These are phyloP conservation scores for Peribatodes rhomboidaria DNA, from an alignment of 2,888 invertebrate species.

Conservation along the genomic window DNA sequence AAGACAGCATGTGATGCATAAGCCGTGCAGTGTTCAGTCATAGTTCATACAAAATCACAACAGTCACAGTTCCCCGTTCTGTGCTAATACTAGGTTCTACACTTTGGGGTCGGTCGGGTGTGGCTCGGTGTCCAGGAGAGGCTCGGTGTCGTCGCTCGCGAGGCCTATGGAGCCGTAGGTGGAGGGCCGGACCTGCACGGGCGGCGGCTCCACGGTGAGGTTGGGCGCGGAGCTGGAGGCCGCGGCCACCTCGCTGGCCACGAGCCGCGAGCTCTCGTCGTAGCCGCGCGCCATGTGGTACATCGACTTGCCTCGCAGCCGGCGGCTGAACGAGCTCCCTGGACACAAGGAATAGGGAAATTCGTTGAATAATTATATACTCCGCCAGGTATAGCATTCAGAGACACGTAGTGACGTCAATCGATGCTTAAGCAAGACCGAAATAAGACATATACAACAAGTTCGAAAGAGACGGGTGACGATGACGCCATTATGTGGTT, in stretches of 20 bases:
- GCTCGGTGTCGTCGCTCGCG: conserved; percentile 71
- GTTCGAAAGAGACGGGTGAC: too few relatives aligned
- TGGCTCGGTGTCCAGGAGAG: conserved; percentile 58
- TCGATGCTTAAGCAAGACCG: too few relatives aligned
- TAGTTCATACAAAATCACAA: conserved; percentile 30
- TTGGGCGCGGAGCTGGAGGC: conserved; percentile 75
- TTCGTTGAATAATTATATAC: too few relatives aligned
- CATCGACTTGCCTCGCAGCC: conserved; percentile 91
- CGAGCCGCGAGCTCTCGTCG: conserved; percentile 86
- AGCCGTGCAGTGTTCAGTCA: conserved; percentile 19
- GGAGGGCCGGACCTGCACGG: conserved; percentile 69
- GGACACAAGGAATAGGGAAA: conserved; percentile 27
- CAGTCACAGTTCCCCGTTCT: conserved; percentile 13
- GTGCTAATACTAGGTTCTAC: conserved; percentile 47
- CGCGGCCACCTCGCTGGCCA: conserved; percentile 62
- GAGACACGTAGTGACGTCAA: too few relatives aligned
- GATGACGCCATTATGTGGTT: too few relatives aligned
- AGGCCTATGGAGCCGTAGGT: conserved; percentile 77
- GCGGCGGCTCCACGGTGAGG: conserved; percentile 63
- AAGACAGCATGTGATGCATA: conserved; percentile 21
- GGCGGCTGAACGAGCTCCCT: conserved; percentile 92
- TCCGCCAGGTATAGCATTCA: too few relatives aligned
- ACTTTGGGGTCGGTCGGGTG: conserved; percentile 60
- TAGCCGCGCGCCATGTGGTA: conserved; percentile 91
- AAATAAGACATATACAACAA: too few relatives aligned